Conservation (phyloP, 2,797 vertebrate genomes). For the Parauchenoglanis punctatus region DNA sequence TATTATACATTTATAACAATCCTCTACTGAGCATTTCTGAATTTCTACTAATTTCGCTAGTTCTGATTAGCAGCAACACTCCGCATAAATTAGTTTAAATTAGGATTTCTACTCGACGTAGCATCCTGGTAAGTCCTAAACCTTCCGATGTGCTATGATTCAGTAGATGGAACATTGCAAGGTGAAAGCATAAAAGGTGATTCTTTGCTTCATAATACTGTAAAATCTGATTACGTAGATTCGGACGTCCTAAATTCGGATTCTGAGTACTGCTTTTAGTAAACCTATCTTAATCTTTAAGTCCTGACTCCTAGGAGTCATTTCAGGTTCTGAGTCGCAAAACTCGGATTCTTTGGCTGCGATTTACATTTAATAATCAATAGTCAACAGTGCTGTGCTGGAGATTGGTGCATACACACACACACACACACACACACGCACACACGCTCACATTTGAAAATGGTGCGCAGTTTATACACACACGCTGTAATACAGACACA, state of each 20-base stretch:
- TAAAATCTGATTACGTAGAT: background rate
- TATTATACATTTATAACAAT: background rate
- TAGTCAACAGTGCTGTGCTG: background rate
- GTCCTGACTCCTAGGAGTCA: background rate
- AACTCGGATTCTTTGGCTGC: background rate
- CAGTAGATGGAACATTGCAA: background rate
- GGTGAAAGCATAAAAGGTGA: too few relatives aligned
- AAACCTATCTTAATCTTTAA: too few relatives aligned
- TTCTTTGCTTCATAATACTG: background rate
- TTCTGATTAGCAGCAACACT: background rate
- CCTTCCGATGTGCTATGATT: background rate
- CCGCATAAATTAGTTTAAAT: background rate
- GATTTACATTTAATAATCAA: background rate
- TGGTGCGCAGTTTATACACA: background rate
- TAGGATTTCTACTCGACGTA: background rate
- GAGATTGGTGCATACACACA: background rate
- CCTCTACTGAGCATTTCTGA: background rate
- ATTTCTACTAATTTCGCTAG: background rate
- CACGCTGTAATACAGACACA: background rate
- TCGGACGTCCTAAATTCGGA: background rate
- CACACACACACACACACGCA: background rate
- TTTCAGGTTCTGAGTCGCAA: background rate
- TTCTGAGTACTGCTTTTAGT: background rate
- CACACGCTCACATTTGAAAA: background rate
- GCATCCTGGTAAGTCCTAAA: background rate